phyloP scores from a whole-genome alignment of 2,888 invertebrate species.

The Spicauda simplicius region DNA sequence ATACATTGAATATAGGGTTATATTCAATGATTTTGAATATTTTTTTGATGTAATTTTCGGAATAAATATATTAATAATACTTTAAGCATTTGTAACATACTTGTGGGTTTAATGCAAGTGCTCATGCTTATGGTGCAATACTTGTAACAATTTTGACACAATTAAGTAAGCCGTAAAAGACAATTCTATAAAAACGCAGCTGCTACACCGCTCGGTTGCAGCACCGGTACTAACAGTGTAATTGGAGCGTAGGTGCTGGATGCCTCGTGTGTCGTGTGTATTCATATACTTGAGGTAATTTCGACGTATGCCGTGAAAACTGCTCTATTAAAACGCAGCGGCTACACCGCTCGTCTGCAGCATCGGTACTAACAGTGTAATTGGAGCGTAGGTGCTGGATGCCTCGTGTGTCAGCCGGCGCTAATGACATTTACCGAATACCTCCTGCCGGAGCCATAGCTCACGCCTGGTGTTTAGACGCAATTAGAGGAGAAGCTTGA shows the following conservation, averaged over 20 bases:
- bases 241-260: conserved; percentile 24
- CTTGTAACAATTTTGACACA: too few species aligned
- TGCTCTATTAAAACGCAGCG: background rate
- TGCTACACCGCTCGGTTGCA: conserved; percentile 6
- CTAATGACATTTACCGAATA: conserved; percentile 32
- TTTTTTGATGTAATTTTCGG: too few species aligned
- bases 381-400: conserved; percentile 24
- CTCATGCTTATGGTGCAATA: too few species aligned
- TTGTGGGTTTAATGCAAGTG: too few species aligned
- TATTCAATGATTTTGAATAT: too few species aligned
- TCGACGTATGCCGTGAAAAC: too few species aligned
- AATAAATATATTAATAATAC: too few species aligned
- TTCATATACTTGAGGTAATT: too few species aligned
- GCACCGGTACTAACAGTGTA: conserved; percentile 19
- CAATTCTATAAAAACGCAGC: background rate
- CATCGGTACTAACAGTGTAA: conserved; percentile 22
- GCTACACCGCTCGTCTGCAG: conserved; percentile 6
- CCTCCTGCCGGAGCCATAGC: conserved; percentile 22
- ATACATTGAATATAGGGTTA: too few species aligned
- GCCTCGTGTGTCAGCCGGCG: conserved; percentile 29
- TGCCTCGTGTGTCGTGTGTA: conserved; percentile 31
- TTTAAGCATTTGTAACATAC: too few species aligned
- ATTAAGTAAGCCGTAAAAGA: too few species aligned
- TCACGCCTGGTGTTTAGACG: conserved; percentile 12
- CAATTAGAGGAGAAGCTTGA: conserved; percentile 27